Conservation (phyloP, 2,113 vertebrate genomes). For the Rhinopomastus cyanomelas region DNA sequence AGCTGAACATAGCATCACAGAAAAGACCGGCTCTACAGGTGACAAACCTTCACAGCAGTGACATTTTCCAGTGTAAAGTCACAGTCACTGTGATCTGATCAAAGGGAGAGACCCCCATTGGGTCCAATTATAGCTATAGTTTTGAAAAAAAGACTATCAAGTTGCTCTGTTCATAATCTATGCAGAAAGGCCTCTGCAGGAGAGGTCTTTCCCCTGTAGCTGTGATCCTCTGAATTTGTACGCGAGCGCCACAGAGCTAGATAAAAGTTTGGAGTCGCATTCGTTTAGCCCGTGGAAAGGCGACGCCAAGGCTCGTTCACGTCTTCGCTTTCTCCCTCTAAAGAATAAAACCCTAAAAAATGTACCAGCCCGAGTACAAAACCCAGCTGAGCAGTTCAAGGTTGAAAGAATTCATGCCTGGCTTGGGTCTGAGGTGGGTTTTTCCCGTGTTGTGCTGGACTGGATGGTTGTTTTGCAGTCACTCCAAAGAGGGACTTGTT, state of each 20-base stretch:
- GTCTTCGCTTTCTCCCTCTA: slow-evolving; percentile 44
- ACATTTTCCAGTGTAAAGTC: slow-evolving; percentile 99
- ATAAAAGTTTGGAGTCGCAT: slow-evolving; percentile 86
- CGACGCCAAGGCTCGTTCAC: slow-evolving; percentile 84
- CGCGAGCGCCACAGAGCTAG: slow-evolving; percentile 84
- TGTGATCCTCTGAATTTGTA: slow-evolving; percentile 97
- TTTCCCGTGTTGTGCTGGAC: neutral
- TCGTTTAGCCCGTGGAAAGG: slow-evolving; percentile 82
- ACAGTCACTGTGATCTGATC: slow-evolving; percentile 96
- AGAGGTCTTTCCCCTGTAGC: slow-evolving; percentile 91
- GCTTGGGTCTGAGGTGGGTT: neutral
- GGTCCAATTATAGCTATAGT: slow-evolving; percentile 98
- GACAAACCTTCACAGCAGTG: slow-evolving; percentile 97
- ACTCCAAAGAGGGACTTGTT: neutral
- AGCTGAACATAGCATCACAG: slow-evolving; percentile 88
- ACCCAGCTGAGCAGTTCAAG: slow-evolving; percentile 53
- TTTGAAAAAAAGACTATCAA: slow-evolving; percentile 86
- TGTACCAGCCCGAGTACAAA: slow-evolving; percentile 63
- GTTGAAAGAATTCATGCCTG: slow-evolving; percentile 32
- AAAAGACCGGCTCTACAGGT: slow-evolving; percentile 97
- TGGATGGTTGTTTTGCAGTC: neutral
- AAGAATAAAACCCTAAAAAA: neutral
- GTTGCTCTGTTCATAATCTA: slow-evolving; percentile 96
- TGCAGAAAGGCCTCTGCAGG: slow-evolving; percentile 92
- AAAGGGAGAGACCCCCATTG: slow-evolving; percentile 95